These are phyloP conservation scores for Siniperca chuatsi DNA, from an alignment of 2,113 vertebrate genomes.

Conservation along the genomic window DNA sequence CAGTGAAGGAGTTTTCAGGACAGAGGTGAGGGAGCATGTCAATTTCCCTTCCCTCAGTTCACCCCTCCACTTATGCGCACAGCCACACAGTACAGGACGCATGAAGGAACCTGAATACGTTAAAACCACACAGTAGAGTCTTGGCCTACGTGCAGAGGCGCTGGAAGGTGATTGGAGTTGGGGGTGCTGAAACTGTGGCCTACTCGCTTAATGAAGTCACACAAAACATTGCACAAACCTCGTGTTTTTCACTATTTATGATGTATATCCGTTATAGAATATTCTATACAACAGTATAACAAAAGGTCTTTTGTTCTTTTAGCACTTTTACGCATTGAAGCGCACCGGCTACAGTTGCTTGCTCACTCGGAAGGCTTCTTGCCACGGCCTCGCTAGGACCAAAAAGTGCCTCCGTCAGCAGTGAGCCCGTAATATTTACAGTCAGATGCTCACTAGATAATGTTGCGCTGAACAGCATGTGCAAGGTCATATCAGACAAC, in stretches of 20 bases:
- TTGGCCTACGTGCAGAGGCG: background rate
- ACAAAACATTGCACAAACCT: no score
- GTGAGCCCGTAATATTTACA: no score
- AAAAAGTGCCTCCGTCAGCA: no score
- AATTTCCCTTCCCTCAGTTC: slow-evolving; percentile 9
- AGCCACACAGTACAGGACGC: slow-evolving; percentile 12
- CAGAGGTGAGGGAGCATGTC: background rate
- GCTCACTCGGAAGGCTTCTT: no score
- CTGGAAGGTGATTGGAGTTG: background rate
- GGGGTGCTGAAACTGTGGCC: background rate
- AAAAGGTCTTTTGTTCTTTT: background rate
- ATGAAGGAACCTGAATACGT: slow-evolving; percentile 24
- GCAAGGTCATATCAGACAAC: no score
- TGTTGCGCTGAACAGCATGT: no score
- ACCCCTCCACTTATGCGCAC: background rate
- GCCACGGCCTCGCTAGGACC: no score
- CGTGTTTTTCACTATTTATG: background rate
- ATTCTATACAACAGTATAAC: background rate
- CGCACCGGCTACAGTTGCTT: no score
- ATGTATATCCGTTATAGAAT: background rate
- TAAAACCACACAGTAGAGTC: slow-evolving; percentile 17
- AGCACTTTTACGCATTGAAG: no score
- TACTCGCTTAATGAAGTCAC: background rate
- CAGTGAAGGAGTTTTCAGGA: background rate
- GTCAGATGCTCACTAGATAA: no score